These are phyloP conservation scores for Apostichopus leukothele DNA, from an alignment of 53 echinoderm and acorn worm species.

Conservation along the genomic window DNA sequence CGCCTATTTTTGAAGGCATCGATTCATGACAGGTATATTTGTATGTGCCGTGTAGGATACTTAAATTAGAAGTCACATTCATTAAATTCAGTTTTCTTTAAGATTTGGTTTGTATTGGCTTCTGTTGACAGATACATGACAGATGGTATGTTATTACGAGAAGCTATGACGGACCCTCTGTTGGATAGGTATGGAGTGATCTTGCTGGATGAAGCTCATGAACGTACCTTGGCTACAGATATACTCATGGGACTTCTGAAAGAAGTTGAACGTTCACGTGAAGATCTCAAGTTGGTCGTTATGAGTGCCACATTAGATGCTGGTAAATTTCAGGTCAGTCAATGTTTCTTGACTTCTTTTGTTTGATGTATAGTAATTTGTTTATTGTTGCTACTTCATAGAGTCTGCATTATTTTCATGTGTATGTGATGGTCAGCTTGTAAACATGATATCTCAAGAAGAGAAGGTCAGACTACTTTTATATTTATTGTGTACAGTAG, in stretches of 20 bases:
- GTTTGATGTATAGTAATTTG: too few relatives aligned
- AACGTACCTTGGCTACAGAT: conserved; percentile 95
- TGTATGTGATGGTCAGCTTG: too few relatives aligned
- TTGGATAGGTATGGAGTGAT: conserved; percentile 94
- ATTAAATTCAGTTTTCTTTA: neutral
- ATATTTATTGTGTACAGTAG: too few relatives aligned
- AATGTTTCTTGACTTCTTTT: neutral
- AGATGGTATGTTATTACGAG: conserved; percentile 97
- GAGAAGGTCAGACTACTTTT: too few relatives aligned
- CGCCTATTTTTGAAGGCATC: too few relatives aligned
- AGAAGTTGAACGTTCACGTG: conserved; percentile 91
- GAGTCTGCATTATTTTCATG: too few relatives aligned
- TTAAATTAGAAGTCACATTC: neutral
- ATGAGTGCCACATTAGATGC: conserved; percentile 99
- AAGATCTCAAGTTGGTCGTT: conserved; percentile 88
- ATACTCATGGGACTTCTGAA: conserved; percentile 97
- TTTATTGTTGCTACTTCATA: too few relatives aligned
- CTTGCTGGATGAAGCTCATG: conserved; percentile 97
- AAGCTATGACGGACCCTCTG: conserved; percentile 97
- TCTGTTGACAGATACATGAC: conserved; percentile 86
- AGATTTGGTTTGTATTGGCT: neutral
- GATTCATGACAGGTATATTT: too few relatives aligned
- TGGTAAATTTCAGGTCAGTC: conserved; percentile 94
- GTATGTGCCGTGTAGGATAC: too few relatives aligned
- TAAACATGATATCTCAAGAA: too few relatives aligned